Conservation (phyloP, 2,888 invertebrate species). For the Stenolophus ochropezus region DNA sequence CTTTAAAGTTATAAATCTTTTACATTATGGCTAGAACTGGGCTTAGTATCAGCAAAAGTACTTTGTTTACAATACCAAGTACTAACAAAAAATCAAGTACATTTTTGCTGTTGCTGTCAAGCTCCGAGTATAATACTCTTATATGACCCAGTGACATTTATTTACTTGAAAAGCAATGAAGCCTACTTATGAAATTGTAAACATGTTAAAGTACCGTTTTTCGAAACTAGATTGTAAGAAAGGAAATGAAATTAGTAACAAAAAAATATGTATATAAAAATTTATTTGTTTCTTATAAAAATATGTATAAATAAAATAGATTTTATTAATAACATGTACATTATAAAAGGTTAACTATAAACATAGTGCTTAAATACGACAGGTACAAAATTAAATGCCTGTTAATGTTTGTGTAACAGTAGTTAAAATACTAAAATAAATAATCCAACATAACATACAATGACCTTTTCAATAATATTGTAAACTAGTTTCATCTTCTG, state of each 20-base stretch:
- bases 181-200: slow-evolving; percentile 29
- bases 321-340: slow-evolving; percentile 24
- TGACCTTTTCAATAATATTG: not conserved
- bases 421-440: slow-evolving; percentile 27
- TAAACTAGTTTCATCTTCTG: slow-evolving; percentile 67
- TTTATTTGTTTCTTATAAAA: slow-evolving; percentile 19
- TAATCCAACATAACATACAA: slow-evolving; percentile 1
- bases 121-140: not conserved
- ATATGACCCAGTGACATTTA: slow-evolving; percentile 31
- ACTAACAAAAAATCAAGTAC: too few relatives aligned
- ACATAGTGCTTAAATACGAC: slow-evolving; percentile 21
- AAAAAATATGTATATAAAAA: not conserved
- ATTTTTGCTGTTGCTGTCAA: too few relatives aligned
- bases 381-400: slow-evolving; percentile 40
- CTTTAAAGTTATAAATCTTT: not conserved
- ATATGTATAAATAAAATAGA: slow-evolving; percentile 38
- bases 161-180: slow-evolving; percentile 18
- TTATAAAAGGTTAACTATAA: slow-evolving; percentile 1
- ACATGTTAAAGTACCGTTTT: slow-evolving; percentile 37
- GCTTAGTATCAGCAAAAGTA: not conserved
- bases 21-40: not conserved
- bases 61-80: not conserved
- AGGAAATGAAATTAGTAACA: slow-evolving; percentile 13
- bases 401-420: slow-evolving; percentile 24
- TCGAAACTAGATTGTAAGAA: not conserved